Evolutionary conservation across 2,113 vertebrate species (phyloP).

Genomic region (Pantherophis guttatus): DNA sequence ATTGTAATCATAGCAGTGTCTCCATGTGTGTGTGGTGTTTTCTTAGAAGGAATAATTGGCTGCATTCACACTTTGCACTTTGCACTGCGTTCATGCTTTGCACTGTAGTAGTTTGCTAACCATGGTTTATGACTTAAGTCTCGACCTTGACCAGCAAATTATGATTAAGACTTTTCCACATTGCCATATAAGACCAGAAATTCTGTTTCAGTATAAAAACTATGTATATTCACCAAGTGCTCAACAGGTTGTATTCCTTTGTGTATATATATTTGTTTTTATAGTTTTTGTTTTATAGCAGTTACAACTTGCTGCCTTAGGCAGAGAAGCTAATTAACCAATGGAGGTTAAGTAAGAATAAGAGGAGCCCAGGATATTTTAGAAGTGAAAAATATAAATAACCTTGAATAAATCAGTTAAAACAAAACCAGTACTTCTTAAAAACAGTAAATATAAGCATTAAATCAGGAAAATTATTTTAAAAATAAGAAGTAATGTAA

Average conservation of each 20-base stretch:
- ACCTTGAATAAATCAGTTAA: background rate
- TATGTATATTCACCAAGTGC: background rate
- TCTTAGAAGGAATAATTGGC: background rate
- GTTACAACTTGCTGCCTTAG: background rate
- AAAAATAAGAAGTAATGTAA: background rate
- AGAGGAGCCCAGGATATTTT: background rate
- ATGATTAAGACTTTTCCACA: background rate
- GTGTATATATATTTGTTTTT: background rate
- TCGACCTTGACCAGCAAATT: background rate
- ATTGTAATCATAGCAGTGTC: background rate
- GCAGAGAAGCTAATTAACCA: background rate
- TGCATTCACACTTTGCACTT: background rate
- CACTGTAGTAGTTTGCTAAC: background rate
- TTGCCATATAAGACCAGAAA: background rate
- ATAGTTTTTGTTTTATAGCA: background rate
- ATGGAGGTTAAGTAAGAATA: constrained; percentile 5
- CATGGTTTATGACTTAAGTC: background rate
- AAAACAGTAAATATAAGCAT: background rate
- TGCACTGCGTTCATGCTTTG: background rate
- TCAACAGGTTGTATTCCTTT: background rate
- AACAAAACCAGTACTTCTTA: background rate
- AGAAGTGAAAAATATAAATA: background rate
- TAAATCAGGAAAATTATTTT: background rate
- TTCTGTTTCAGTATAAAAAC: background rate
- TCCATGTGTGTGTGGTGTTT: background rate